Evolutionary conservation across 2,888 invertebrate genomes (phyloP).

Genomic region (Temnothorax ravouxi): DNA sequence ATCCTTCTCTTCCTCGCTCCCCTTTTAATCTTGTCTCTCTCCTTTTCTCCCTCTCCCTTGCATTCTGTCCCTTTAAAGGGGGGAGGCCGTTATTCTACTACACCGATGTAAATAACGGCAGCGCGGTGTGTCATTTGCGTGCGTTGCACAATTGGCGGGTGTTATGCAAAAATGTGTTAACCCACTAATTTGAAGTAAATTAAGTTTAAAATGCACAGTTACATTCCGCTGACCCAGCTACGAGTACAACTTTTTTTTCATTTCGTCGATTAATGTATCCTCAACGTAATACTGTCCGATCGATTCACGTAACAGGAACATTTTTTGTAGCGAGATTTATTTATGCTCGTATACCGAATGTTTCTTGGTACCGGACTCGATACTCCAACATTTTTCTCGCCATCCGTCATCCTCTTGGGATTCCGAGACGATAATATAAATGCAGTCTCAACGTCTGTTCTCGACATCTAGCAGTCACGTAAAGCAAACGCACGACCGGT

Average conservation of each 20-base stretch:
- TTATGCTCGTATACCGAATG: not conserved
- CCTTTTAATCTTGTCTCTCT: constrained; percentile 28
- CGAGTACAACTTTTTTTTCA: not conserved
- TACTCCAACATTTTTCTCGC: not conserved
- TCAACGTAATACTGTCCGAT: not conserved
- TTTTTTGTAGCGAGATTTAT: not conserved
- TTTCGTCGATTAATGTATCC: not conserved
- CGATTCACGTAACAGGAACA: not conserved
- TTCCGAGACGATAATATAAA: not conserved
- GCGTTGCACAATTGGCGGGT: constrained; percentile 46
- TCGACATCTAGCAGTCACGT: constrained; percentile 7
- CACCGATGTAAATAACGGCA: constrained; percentile 51
- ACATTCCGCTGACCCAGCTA: constrained; percentile 12
- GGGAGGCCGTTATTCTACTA: constrained; percentile 61
- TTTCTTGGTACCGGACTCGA: not conserved
- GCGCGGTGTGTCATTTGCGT: constrained; percentile 45
- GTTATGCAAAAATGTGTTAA: constrained; percentile 36
- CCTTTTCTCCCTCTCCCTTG: not conserved
- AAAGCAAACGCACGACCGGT: constrained; percentile 35
- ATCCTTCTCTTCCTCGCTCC: constrained; percentile 25
- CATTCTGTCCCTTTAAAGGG: constrained; percentile 24
- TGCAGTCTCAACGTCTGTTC: not conserved
- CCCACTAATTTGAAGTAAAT: constrained; percentile 39
- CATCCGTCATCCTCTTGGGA: constrained; percentile 1
- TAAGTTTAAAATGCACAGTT: constrained; percentile 21